These are phyloP conservation scores for Pelecanus crispus DNA, from an alignment of 2,113 vertebrate species.

Conservation along the genomic window DNA sequence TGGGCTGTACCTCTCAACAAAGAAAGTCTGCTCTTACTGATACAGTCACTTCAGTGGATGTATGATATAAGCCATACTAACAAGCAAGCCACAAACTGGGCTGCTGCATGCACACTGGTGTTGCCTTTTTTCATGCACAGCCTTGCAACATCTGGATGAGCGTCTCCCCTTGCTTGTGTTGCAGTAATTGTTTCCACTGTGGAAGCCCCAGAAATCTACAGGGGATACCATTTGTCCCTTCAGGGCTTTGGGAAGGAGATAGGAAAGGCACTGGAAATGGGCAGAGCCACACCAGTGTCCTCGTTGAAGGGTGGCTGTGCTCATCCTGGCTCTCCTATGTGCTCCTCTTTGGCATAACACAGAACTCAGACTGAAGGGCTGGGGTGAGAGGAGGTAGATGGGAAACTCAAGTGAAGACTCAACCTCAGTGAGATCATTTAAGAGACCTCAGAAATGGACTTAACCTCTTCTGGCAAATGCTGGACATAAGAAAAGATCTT, in stretches of 20 bases:
- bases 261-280: not conserved
- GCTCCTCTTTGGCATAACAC: not conserved
- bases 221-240: not conserved
- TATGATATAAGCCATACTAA: not conserved
- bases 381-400: not conserved
- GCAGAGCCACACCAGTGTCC: not conserved
- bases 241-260: not conserved
- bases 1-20: not conserved
- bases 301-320: not conserved
- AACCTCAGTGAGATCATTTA: not conserved
- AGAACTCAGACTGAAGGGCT: not conserved
- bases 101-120: not conserved
- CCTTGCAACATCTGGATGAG: not conserved
- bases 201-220: not conserved
- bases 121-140: not conserved
- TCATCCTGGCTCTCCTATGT: not conserved
- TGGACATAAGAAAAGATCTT: not conserved
- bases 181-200: not conserved
- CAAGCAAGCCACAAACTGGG: not conserved
- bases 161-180: not conserved
- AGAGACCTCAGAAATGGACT: not conserved
- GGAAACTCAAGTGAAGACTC: not conserved
- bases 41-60: not conserved
- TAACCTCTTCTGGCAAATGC: not conserved
- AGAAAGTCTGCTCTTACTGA: not conserved